Base-by-base conservation (phyloP, 1,140 invertebrate genomes). In the Cylas formicarius region DNA sequence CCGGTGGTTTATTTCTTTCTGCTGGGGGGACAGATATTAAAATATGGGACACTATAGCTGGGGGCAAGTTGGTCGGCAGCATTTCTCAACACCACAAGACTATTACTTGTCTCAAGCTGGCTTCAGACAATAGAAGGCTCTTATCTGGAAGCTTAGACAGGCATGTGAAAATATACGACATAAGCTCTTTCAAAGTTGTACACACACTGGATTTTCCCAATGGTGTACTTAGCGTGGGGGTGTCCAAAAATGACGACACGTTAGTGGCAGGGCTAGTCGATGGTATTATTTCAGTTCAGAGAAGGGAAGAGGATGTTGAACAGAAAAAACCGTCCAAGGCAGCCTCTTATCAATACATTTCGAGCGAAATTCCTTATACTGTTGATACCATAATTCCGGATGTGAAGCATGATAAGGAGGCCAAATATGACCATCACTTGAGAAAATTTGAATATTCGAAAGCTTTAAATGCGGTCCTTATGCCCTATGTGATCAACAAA, bases 81-180 rank as follows among this genome's bases (percentile, higher is more conserved):
- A 74, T 92, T 55, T 79, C 80, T 27, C 80, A 88, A 61, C 84
- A 97, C 67, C 90, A 97, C 62, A 97, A 97, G 74, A 94, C 92
- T 2, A 80, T 97, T 2, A 96, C 90, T 2, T 83, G 82, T 52
- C 56, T 96, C 14, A 69, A 75, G 52, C 72, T 93, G 40, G 83
- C 84, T 14, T 85, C 80, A 16, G 80, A 90, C 61, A 83, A 82
- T 17, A 81, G 78, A 42, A 75, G 87, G 56, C 70, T 98, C 23
- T 61, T 97, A 48, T 95, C 92, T 6, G 90, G 82, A 4, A 92
- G 90, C 2, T 69, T 97, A 28, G 95, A 98, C 62, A 78, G 86
- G 53, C 90, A 96, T 70, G 83, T 97, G 0, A 97, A 97, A 73
- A 81, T 97, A 52, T 96, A 94, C 68, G 87, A 97, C 64, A 73